These are phyloP conservation scores for Heliconius erato DNA, from an alignment of 2,888 invertebrate species.

Conservation along the genomic window DNA sequence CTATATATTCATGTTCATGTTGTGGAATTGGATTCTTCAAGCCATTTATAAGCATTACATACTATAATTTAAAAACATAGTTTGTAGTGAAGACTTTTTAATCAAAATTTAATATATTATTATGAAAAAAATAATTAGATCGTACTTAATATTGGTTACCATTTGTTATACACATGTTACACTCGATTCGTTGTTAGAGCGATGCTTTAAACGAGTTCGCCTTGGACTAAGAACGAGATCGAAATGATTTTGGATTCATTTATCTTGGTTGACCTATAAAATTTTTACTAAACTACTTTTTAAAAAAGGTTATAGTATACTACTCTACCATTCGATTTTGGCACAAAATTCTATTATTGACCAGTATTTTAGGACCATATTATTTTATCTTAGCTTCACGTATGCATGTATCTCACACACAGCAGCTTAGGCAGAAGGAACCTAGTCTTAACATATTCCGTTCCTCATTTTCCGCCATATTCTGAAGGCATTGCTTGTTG, in stretches of 20 bases:
- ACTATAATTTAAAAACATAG: not conserved
- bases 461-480: no score
- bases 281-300: not conserved
- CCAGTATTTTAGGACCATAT: not conserved
- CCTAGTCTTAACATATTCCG: no score
- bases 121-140: not conserved
- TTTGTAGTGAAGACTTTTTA: not conserved
- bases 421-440: no score
- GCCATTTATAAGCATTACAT: not conserved
- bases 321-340: not conserved
- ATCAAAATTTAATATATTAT: no score
- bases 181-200: constrained; percentile 59
- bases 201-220: constrained; percentile 60
- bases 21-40: not conserved
- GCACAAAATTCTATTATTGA: not conserved
- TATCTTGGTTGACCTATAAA: not conserved
- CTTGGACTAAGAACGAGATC: constrained; percentile 65
- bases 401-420: no score
- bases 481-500: no score
- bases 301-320: not conserved
- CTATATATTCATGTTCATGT: not conserved
- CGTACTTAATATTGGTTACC: constrained; percentile 12
- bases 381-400: not conserved
- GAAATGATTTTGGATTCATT: constrained; percentile 24
- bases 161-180: constrained; percentile 49